These are phyloP conservation scores for Yponomeuta sedellus DNA, from an alignment of 2,888 invertebrate genomes.

Conservation along the genomic window DNA sequence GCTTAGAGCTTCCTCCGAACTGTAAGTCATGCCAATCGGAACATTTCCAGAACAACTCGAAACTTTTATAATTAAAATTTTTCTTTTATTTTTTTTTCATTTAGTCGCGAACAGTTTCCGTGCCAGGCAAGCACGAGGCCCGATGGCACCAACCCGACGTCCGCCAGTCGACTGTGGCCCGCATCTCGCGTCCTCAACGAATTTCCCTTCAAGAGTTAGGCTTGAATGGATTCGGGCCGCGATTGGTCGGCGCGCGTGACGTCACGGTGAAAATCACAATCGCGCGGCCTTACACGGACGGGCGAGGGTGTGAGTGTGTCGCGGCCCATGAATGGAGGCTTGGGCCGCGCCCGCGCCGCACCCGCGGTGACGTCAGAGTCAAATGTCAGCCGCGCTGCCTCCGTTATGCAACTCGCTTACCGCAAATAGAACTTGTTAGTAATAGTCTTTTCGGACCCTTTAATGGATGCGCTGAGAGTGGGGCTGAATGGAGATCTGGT, in stretches of 20 bases:
- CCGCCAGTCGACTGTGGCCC: constrained; percentile 62
- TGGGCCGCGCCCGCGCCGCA: constrained; percentile 61
- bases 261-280: constrained; percentile 80
- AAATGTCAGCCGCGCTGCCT: constrained; percentile 31
- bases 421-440: constrained; percentile 14
- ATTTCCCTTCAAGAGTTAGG: constrained; percentile 76
- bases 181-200: constrained; percentile 53
- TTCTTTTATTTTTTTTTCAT: not conserved
- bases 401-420: constrained; percentile 50
- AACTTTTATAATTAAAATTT: not conserved
- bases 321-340: constrained; percentile 56
- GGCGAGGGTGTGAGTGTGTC: constrained; percentile 36
- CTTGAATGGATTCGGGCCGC: constrained; percentile 80
- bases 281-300: constrained; percentile 68
- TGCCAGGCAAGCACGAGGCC: constrained; percentile 24
- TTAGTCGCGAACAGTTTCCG: not conserved
- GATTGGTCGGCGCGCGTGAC: constrained; percentile 81
- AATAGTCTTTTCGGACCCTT: constrained; percentile 2
- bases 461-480: not conserved
- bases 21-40: constrained; percentile 16
- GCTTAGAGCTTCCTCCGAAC: constrained; percentile 19
- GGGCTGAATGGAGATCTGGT: not conserved
- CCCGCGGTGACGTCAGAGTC: constrained; percentile 60
- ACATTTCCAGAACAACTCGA: constrained; percentile 4
- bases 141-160: constrained; percentile 40